Conservation (phyloP, 1,140 invertebrate species). For the Diplogasteroides magnus region DNA sequence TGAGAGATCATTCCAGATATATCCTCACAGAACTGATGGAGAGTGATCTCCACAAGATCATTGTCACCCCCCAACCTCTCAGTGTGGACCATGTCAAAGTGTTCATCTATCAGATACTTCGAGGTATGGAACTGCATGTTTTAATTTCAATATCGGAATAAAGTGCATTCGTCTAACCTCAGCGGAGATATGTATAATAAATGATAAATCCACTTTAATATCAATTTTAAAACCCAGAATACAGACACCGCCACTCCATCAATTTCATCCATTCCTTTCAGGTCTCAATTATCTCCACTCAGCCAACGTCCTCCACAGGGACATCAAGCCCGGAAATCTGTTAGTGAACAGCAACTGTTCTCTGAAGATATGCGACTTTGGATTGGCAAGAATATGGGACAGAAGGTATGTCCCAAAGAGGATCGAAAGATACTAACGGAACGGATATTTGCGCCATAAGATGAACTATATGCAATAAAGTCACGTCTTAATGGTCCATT, state of each 20-base stretch:
- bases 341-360: constrained; percentile 98
- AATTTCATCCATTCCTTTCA: not conserved
- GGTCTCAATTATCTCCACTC: constrained; percentile 99
- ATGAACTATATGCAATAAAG: no score
- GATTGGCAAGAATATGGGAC: constrained; percentile 89
- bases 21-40: constrained; percentile 98
- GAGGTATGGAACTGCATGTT: constrained; percentile 74
- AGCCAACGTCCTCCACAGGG: constrained; percentile 95
- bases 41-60: constrained; percentile 99
- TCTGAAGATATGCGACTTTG: constrained; percentile 99
- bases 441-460: no score
- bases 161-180: no score
- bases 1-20: constrained; percentile 68
- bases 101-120: constrained; percentile 98
- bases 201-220: no score
- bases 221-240: constrained; percentile 78
- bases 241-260: no score
- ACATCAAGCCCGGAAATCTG: constrained; percentile 95
- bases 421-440: no score
- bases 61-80: constrained; percentile 94
- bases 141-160: no score
- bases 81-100: constrained; percentile 99
- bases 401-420: constrained; percentile 85
- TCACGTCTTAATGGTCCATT: no score
- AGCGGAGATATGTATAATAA: no score